phyloP scores from a whole-genome alignment of 2,888 invertebrate species.

The Pyrgus malvae region DNA sequence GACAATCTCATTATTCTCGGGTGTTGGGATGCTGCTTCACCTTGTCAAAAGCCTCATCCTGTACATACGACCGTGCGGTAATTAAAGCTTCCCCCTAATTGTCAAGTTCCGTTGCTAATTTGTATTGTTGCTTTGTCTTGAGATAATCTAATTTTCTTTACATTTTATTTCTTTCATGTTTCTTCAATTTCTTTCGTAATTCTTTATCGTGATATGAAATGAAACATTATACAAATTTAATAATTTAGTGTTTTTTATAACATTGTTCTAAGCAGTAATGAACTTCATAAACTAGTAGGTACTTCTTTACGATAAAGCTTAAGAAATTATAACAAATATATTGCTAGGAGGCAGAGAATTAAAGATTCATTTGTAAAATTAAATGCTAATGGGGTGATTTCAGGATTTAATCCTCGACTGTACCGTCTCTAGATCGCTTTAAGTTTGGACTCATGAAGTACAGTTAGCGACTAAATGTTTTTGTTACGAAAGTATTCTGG shows the following conservation, averaged over 20 bases:
- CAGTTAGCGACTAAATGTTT: constrained; percentile 43
- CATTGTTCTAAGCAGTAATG: too few species aligned
- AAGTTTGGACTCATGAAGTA: constrained; percentile 53
- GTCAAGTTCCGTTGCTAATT: constrained; percentile 23
- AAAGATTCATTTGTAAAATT: constrained; percentile 76
- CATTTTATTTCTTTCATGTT: background rate
- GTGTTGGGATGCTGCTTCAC: constrained; percentile 60
- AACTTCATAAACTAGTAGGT: too few species aligned
- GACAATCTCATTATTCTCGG: constrained; percentile 76
- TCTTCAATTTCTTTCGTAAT: background rate
- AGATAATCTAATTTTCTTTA: constrained; percentile 12
- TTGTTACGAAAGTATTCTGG: background rate
- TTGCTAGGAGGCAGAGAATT: constrained; percentile 57
- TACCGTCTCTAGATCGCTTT: constrained; percentile 54
- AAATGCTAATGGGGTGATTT: constrained; percentile 74
- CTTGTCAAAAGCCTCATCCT: constrained; percentile 71
- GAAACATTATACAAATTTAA: too few species aligned
- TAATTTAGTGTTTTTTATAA: too few species aligned
- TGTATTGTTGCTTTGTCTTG: constrained; percentile 9
- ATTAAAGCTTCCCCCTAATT: constrained; percentile 18
- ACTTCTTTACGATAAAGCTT: too few species aligned
- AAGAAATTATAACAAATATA: background rate
- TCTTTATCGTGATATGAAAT: too few species aligned
- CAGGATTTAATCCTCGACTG: constrained; percentile 60
- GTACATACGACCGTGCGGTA: constrained; percentile 37